These are phyloP conservation scores for Eudasyphora cyanicolor DNA, from an alignment of 2,888 invertebrate genomes.

Conservation along the genomic window DNA sequence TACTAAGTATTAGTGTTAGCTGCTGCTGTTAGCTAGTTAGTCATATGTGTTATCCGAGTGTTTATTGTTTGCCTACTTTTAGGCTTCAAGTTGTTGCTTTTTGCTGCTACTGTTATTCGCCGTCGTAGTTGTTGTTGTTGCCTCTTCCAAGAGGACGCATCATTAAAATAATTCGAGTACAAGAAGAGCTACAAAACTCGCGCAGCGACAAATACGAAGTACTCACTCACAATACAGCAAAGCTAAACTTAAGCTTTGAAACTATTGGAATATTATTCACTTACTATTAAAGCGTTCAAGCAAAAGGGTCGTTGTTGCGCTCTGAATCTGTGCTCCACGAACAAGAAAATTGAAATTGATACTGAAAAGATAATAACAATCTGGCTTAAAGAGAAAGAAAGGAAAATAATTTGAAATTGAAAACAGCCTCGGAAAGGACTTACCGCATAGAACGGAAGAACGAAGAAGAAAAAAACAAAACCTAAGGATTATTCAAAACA, in stretches of 20 bases:
- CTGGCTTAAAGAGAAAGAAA: conserved; percentile 1
- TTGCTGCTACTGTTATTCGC: no score
- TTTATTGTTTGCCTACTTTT: conserved; percentile 59
- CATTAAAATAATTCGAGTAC: conserved; percentile 52
- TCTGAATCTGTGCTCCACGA: conserved; percentile 12
- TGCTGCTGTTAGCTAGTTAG: conserved; percentile 27
- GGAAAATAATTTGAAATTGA: not conserved
- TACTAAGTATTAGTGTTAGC: conserved; percentile 14
- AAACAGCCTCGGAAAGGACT: conserved; percentile 4
- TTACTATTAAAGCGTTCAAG: conserved; percentile 76
- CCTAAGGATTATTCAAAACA: not conserved
- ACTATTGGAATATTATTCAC: conserved; percentile 76
- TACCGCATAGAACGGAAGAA: not conserved
- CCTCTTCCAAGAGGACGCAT: conserved; percentile 54
- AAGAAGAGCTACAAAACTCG: conserved; percentile 40
- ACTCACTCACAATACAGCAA: conserved; percentile 56
- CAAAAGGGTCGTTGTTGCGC: conserved; percentile 72
- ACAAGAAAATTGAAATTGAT: conserved; percentile 11
- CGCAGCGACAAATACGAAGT: conserved; percentile 36
- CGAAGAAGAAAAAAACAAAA: conserved; percentile 2
- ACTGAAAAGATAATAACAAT: conserved; percentile 13
- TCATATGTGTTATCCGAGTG: conserved; percentile 34
- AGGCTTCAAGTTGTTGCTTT: conserved; percentile 50
- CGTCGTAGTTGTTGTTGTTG: conserved; percentile 36
- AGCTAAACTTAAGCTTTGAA: conserved; percentile 77